Base-by-base conservation (phyloP, 2,113 vertebrate genomes). In the Carassius auratus region DNA sequence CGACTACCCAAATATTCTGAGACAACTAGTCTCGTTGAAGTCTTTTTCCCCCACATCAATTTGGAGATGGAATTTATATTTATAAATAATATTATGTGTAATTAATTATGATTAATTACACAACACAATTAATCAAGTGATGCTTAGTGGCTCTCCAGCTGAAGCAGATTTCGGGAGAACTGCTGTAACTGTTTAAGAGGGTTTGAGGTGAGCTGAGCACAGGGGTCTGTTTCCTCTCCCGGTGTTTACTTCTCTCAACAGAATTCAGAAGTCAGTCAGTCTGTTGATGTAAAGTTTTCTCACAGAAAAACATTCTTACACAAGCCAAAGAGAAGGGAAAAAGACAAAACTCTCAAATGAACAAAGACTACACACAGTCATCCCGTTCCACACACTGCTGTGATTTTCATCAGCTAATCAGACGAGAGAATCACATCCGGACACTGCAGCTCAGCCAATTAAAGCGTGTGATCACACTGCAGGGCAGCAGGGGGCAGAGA, bases 401-500 rank as follows among this genome's bases (percentile, higher is more conserved):
- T 76, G 21, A 64, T 74, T 59, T 86, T 84, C 64, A 79, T 76
- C 50, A 21, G 38, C 84, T 86, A 50, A 86, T 83, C 80, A 78
- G 71, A 82, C 4, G 57, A 84, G 76, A 82, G 81, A 19, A 80
- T 23, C 36, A 75, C 81, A 83, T 68, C 52, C 10, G 84, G 77
- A 84, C 75, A 71, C 36, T 69, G 62, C 64, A 85, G 15, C 84
- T 73, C 42, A 19, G 48, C 81, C 81, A 87, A 89, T 89, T 89
- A 87, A 74, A 84, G 64, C 42, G 68, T 23, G n/a, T 81, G 76
- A 64, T 69, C 55, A 78, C 45, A 42, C 75, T 50, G 57, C 77
- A 33, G 45, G 74, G 86, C 66, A 83, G 85, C 76, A 68, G 52
- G 84, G 84, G 76, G 76, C 83, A 87, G 64, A 36, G 19, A 36